Conservation (phyloP, 2,888 invertebrate species). For the Ganaspis brasiliensis region DNA sequence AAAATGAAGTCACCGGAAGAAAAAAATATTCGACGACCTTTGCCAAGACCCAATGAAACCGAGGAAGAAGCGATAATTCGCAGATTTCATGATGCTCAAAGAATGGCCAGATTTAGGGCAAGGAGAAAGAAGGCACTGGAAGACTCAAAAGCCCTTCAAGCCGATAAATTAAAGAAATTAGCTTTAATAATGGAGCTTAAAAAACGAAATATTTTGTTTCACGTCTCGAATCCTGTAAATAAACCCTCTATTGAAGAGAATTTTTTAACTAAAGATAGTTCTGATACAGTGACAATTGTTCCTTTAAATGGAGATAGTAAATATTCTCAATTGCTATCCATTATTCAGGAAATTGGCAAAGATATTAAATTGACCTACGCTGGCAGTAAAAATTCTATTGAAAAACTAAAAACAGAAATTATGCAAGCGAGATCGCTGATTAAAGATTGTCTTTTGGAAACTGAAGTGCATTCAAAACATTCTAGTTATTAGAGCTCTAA, state of each 20-base stretch:
- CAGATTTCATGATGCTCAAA: constrained; percentile 71
- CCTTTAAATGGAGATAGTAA: constrained; percentile 84
- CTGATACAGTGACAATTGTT: not conserved
- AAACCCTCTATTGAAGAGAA: not conserved
- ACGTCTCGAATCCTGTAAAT: constrained; percentile 53
- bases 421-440: constrained; percentile 96
- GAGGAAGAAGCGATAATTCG: constrained; percentile 70
- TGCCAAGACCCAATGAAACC: constrained; percentile 66
- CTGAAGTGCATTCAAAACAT: constrained; percentile 86
- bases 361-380: constrained; percentile 98
- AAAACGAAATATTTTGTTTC: constrained; percentile 61
- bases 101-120: constrained; percentile 72
- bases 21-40: constrained; percentile 51
- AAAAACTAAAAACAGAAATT: constrained; percentile 95
- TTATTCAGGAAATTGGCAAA: constrained; percentile 97
- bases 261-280: constrained; percentile 18
- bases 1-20: constrained; percentile 23
- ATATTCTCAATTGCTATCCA: constrained; percentile 94
- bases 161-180: constrained; percentile 60
- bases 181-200: constrained; percentile 61
- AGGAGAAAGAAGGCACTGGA: constrained; percentile 69
- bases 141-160: constrained; percentile 62
- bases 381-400: constrained; percentile 95
- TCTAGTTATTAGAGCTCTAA: not conserved
- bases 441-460: constrained; percentile 96